Evolutionary conservation across 2,797 vertebrate species (phyloP).

Genomic region (Lutjanus argentimaculatus): DNA sequence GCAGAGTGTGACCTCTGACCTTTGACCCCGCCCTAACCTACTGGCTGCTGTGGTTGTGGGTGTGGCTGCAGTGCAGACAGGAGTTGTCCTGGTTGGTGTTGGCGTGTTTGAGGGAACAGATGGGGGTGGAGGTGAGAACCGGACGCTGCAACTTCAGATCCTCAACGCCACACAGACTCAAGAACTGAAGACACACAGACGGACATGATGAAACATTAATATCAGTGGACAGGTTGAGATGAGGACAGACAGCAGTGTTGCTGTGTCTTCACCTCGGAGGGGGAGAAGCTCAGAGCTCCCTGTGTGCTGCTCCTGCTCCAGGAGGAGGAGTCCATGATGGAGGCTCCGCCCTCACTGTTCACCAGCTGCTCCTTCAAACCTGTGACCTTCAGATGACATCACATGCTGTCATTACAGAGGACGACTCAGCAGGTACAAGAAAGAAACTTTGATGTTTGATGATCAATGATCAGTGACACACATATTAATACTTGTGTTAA

Average conservation of each 20-base stretch:
- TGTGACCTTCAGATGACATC: conserved; percentile 35
- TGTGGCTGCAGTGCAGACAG: conserved; percentile 26
- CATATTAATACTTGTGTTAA: no score
- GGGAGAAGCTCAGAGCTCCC: conserved; percentile 88
- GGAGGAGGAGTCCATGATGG: conserved; percentile 4
- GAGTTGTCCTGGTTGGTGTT: conserved; percentile 58
- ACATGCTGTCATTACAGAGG: neutral
- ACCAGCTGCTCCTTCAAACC: conserved; percentile 40
- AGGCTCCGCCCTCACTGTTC: neutral
- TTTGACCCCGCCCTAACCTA: conserved; percentile 5
- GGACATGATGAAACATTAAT: neutral
- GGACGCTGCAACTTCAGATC: conserved; percentile 87
- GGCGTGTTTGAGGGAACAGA: conserved; percentile 88
- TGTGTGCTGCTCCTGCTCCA: conserved; percentile 83
- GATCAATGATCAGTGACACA: no score
- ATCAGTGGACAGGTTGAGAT: no score
- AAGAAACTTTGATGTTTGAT: no score
- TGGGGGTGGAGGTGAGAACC: conserved; percentile 89
- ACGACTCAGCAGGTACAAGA: no score
- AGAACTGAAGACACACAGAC: conserved; percentile 87
- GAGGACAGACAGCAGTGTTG: neutral
- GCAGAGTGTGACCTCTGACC: conserved; percentile 4
- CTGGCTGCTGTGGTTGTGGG: conserved; percentile 27
- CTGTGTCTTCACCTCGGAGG: conserved; percentile 87
- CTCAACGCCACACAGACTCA: conserved; percentile 86